phyloP scores from a whole-genome alignment of 2,113 vertebrate genomes.

The Pheucticus melanocephalus region DNA sequence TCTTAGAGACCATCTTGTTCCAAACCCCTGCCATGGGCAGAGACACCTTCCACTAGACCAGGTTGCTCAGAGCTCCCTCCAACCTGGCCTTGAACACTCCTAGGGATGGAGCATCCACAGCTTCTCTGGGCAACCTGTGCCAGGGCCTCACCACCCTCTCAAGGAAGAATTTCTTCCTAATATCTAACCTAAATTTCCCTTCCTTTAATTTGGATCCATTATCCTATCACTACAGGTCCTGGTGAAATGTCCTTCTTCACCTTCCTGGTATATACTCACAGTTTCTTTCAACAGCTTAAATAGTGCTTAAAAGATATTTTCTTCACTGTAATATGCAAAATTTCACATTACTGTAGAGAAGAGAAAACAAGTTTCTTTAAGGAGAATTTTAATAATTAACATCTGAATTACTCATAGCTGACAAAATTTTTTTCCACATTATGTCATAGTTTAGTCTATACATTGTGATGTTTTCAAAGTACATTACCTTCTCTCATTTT shows the following conservation, averaged over 20 bases:
- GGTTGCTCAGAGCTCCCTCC: not conserved
- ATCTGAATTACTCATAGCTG: not conserved
- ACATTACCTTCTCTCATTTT: not conserved
- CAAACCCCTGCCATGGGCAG: accelerated
- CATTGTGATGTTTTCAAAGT: not conserved
- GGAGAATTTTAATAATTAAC: not conserved
- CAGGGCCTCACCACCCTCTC: accelerated
- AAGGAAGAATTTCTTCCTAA: not conserved
- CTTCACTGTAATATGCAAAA: not conserved
- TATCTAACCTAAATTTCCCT: not conserved
- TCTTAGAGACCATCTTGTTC: not conserved
- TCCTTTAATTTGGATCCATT: not conserved
- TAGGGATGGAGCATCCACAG: accelerated
- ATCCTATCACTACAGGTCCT: not conserved
- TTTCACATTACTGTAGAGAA: not conserved
- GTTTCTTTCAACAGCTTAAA: not conserved
- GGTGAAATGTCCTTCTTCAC: not conserved
- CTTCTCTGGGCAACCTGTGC: not conserved
- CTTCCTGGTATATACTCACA: not conserved
- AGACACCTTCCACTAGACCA: accelerated
- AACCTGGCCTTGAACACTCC: not conserved
- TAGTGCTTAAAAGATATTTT: not conserved
- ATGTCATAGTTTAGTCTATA: not conserved
- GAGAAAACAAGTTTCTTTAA: not conserved
- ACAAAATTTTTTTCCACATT: not conserved